Evolutionary conservation across 2,113 vertebrate genomes (phyloP).

Genomic region (Orthochromis malagaraziensis): DNA sequence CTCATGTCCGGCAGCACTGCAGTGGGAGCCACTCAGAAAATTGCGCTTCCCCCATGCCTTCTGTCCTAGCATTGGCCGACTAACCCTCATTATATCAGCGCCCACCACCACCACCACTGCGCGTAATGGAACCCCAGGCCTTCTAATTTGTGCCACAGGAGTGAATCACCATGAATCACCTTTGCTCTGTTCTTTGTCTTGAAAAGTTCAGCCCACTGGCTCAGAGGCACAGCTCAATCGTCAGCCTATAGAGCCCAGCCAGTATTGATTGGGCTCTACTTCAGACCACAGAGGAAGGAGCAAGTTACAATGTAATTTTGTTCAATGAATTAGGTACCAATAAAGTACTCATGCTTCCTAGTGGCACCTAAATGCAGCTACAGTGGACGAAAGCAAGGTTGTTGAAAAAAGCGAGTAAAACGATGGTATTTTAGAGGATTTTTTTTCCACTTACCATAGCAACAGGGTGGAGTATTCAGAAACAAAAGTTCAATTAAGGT

Average conservation of each 20-base stretch:
- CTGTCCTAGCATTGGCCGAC: neutral
- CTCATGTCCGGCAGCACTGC: neutral
- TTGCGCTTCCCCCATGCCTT: neutral
- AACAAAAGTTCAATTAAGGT: neutral
- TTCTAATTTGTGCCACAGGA: constrained; percentile 21
- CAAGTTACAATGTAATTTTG: neutral
- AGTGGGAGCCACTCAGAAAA: neutral
- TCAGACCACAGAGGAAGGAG: neutral
- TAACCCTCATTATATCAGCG: constrained; percentile 43
- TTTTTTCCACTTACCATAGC: neutral
- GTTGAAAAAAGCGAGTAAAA: neutral
- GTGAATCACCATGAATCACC: constrained; percentile 25
- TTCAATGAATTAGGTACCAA: neutral
- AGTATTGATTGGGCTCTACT: neutral
- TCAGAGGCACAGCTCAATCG: neutral
- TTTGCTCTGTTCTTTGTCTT: constrained; percentile 1
- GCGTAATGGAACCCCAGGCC: constrained; percentile 10
- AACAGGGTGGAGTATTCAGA: neutral
- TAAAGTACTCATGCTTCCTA: neutral
- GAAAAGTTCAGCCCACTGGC: neutral
- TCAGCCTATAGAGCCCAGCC: neutral
- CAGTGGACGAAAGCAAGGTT: neutral
- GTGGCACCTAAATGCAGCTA: neutral
- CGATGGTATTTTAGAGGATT: neutral
- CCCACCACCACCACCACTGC: neutral